These are phyloP conservation scores for Nemopilema nomurai DNA, from an alignment of 30 jellyfish, hydroid and myxozoan genomes.

Conservation along the genomic window DNA sequence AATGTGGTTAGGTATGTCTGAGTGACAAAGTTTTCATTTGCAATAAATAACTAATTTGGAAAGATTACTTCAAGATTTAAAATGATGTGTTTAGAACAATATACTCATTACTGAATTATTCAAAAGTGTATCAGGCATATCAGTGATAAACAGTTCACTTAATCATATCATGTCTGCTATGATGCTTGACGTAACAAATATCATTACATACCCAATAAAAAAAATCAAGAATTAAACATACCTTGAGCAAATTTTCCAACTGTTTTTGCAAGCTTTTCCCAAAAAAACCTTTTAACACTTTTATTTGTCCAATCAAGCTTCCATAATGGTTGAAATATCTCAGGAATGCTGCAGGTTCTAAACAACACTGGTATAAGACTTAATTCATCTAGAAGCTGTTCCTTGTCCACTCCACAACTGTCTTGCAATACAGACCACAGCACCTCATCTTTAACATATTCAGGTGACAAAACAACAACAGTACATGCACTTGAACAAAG, in stretches of 20 bases:
- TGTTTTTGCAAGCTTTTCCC: conserved; percentile 42
- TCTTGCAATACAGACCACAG: conserved; percentile 32
- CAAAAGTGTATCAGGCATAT: too few relatives aligned
- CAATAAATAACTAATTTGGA: too few relatives aligned
- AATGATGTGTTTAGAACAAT: too few relatives aligned
- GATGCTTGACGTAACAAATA: too few relatives aligned
- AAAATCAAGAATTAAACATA: neutral
- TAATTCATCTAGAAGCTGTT: conserved; percentile 42
- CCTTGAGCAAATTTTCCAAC: neutral
- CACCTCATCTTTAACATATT: conserved; percentile 32
- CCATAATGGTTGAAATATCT: conserved; percentile 40
- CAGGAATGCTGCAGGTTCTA: conserved; percentile 35
- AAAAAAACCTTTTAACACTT: conserved; percentile 29
- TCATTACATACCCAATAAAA: too few relatives aligned
- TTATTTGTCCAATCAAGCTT: conserved; percentile 58
- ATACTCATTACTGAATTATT: too few relatives aligned
- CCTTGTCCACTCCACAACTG: conserved; percentile 19
- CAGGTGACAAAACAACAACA: conserved; percentile 30
- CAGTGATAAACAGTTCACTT: too few relatives aligned
- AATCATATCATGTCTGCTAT: too few relatives aligned
- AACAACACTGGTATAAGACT: conserved; percentile 34
- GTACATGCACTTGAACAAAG: conserved; percentile 53
- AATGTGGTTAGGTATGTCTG: too few relatives aligned
- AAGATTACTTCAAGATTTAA: too few relatives aligned
- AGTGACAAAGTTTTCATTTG: too few relatives aligned